phyloP scores from a whole-genome alignment of 2,888 invertebrate genomes.

The Amblyjoppa proteus region DNA sequence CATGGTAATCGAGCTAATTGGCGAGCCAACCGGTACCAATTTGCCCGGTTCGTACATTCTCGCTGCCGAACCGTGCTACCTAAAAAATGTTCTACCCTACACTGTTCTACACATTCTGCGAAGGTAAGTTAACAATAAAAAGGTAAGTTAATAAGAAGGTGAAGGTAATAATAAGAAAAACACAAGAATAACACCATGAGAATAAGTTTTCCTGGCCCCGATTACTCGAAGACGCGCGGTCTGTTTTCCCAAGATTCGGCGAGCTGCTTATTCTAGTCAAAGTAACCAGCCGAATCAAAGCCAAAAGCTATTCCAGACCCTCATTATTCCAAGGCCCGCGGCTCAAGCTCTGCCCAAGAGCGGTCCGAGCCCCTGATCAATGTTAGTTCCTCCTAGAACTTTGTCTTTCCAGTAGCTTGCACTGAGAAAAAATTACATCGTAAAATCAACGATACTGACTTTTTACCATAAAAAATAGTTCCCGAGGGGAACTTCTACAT shows the following conservation, averaged over 20 bases:
- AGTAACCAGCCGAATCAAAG: not conserved
- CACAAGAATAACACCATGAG: not conserved
- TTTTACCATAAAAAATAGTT: too few species aligned
- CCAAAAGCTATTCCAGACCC: too few species aligned
- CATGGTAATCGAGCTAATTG: slow-evolving; percentile 75
- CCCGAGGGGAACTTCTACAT: too few species aligned
- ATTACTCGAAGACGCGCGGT: not conserved
- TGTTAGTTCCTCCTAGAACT: not conserved
- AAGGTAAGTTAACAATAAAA: not conserved
- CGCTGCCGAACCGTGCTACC: not conserved
- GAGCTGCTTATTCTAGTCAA: not conserved
- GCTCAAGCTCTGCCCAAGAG: too few species aligned
- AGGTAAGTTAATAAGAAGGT: not conserved
- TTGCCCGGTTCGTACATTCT: slow-evolving; percentile 22
- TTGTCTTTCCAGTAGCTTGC: too few species aligned
- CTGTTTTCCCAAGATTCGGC: not conserved
- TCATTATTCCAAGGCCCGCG: too few species aligned
- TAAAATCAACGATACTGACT: too few species aligned
- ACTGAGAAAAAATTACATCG: too few species aligned
- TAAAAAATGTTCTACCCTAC: not conserved
- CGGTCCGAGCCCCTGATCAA: not conserved
- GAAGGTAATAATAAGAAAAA: not conserved
- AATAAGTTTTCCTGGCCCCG: not conserved
- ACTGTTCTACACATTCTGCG: not conserved
- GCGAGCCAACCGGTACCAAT: slow-evolving; percentile 59